phyloP scores from a whole-genome alignment of 2,113 vertebrate genomes.

The Phycodurus eques region DNA sequence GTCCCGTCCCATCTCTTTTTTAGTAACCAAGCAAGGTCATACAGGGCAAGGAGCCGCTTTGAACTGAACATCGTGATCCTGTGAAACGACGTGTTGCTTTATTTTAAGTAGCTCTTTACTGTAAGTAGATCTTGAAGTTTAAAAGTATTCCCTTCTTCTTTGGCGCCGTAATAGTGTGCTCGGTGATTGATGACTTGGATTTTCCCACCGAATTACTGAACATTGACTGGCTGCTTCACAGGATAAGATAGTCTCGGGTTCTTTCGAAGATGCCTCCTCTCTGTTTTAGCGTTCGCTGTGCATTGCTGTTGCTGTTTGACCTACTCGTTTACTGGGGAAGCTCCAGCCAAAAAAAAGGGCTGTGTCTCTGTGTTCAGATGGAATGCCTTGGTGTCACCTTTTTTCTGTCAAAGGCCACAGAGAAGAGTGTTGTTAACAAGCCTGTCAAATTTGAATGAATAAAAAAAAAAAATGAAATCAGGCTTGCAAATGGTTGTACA shows the following conservation, averaged over 20 bases:
- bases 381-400: background rate
- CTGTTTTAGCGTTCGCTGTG: conserved; percentile 14
- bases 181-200: conserved; percentile 47
- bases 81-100: conserved; percentile 4
- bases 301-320: background rate
- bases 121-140: conserved; percentile 12
- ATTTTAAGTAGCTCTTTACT: background rate
- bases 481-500: too few species aligned
- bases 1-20: conserved; percentile 1
- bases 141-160: conserved; percentile 12
- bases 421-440: too few species aligned
- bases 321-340: conserved; percentile 1
- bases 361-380: background rate
- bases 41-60: conserved; percentile 5
- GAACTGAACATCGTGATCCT: conserved; percentile 7
- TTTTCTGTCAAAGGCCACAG: background rate
- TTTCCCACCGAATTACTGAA: conserved; percentile 48
- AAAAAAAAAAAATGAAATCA: too few species aligned
- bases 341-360: background rate
- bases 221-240: conserved; percentile 42
- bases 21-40: conserved; percentile 21
- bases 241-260: conserved; percentile 33
- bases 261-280: conserved; percentile 13
- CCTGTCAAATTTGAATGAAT: too few species aligned
- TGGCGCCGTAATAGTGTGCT: background rate